Evolutionary conservation across 2,797 vertebrate species (phyloP).

Genomic region (Falco berigora): DNA sequence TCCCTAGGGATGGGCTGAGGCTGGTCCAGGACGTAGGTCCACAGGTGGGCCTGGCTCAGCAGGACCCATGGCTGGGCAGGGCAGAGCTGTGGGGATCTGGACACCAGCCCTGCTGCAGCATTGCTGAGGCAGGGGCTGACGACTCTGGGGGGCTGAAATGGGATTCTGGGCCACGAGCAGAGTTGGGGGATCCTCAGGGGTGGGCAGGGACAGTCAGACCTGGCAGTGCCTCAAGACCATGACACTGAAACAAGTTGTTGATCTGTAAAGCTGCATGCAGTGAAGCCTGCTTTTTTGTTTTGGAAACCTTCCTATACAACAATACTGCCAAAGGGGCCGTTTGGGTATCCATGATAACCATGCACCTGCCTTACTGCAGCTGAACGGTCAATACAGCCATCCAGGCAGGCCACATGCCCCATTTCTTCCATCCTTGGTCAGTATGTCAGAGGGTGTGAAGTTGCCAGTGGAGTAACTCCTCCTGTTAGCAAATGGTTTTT

Average conservation of each 20-base stretch:
- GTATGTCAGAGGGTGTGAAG: not conserved
- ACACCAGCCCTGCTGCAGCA: accelerated
- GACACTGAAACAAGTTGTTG: not conserved
- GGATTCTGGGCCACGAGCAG: not conserved
- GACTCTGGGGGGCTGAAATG: not conserved
- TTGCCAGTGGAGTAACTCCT: accelerated
- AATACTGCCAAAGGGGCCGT: not conserved
- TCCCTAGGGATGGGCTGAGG: too few relatives aligned
- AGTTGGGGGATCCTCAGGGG: accelerated
- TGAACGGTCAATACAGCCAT: not conserved
- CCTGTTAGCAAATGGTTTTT: not conserved
- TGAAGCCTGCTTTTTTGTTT: not conserved
- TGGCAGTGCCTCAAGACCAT: not conserved
- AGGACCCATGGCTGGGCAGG: not conserved
- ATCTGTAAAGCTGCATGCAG: not conserved
- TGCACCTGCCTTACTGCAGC: not conserved
- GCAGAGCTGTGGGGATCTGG: not conserved
- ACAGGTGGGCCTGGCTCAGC: accelerated
- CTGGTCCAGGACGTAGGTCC: accelerated
- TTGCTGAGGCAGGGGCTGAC: not conserved
- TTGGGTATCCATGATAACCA: not conserved
- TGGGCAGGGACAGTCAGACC: too few relatives aligned
- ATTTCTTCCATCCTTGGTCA: not conserved
- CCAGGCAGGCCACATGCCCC: accelerated
- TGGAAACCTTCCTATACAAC: not conserved